A percentile compares a stretch with the other conserved stretches of the same genome.
These are phyloP conservation scores for Philonicus albiceps DNA, from an alignment of 2,888 invertebrate genomes.

Conservation along the genomic window DNA sequence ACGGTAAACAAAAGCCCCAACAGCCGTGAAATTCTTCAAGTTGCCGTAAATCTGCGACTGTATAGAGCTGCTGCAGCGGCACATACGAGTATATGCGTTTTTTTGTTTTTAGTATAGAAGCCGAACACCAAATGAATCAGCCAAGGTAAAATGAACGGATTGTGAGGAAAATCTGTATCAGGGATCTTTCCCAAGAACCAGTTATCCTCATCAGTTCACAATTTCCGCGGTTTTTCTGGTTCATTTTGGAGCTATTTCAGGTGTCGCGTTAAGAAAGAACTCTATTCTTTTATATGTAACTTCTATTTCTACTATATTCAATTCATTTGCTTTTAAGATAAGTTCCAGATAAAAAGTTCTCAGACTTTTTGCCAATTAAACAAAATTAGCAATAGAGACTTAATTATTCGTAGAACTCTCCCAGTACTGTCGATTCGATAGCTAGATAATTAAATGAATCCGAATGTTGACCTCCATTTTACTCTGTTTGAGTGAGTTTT, in stretches of 20 bases:
- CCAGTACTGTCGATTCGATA: not conserved
- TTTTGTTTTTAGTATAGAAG: not conserved
- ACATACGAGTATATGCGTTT: not conserved
- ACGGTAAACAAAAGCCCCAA: not conserved
- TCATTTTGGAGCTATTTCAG: not conserved
- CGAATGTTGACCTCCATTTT: not conserved
- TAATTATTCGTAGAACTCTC: not conserved
- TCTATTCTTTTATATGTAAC: not conserved
- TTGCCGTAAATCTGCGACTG: not conserved
- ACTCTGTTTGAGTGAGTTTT: not conserved
- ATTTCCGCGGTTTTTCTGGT: not conserved
- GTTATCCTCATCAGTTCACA: conserved; percentile 11
- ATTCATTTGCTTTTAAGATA: not conserved
- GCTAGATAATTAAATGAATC: not conserved
- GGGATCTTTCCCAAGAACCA: conserved; percentile 16
- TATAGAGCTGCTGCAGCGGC: not conserved
- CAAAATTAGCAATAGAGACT: not conserved
- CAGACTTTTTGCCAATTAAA: not conserved
- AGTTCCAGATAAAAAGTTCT: not conserved
- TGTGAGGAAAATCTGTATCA: conserved; percentile 16
- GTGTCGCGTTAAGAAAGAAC: conserved; percentile 6
- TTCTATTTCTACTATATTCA: not conserved
- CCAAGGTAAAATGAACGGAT: conserved; percentile 1
- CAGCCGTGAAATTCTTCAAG: not conserved
- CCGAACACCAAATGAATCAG: not conserved